Conservation (phyloP, 2,113 vertebrate genomes). For the Heloderma charlesbogerti region DNA sequence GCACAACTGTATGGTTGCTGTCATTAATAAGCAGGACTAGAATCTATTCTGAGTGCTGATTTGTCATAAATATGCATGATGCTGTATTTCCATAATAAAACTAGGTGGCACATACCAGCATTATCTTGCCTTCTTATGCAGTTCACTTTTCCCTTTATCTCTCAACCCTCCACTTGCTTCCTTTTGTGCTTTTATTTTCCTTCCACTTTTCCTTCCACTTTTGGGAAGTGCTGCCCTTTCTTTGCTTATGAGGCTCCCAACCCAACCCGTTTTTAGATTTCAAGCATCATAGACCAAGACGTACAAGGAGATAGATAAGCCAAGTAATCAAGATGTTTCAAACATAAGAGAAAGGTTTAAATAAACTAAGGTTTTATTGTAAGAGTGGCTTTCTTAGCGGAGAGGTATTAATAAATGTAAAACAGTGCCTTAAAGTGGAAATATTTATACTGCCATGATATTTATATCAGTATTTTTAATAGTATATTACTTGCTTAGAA, state of each 20-base stretch:
- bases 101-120: not conserved
- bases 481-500: no score
- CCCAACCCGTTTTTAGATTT: not conserved
- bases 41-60: not conserved
- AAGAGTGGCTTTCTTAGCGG: not conserved
- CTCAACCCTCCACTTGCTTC: not conserved
- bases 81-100: conserved; percentile 3
- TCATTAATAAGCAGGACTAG: conserved; percentile 19
- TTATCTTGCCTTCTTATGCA: not conserved
- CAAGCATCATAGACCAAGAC: not conserved
- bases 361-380: not conserved
- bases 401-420: not conserved
- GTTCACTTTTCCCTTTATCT: conserved; percentile 5
- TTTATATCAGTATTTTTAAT: no score
- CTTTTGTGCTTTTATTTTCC: not conserved
- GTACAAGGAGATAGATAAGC: not conserved
- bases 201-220: not conserved
- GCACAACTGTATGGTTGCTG: not conserved
- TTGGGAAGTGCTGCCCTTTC: not conserved
- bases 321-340: not conserved
- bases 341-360: not conserved
- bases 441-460: no score
- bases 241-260: not conserved
- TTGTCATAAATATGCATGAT: not conserved
- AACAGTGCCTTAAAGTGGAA: not conserved